These are phyloP conservation scores for Stenurella melanura DNA, from an alignment of 2,888 invertebrate genomes.

Conservation along the genomic window DNA sequence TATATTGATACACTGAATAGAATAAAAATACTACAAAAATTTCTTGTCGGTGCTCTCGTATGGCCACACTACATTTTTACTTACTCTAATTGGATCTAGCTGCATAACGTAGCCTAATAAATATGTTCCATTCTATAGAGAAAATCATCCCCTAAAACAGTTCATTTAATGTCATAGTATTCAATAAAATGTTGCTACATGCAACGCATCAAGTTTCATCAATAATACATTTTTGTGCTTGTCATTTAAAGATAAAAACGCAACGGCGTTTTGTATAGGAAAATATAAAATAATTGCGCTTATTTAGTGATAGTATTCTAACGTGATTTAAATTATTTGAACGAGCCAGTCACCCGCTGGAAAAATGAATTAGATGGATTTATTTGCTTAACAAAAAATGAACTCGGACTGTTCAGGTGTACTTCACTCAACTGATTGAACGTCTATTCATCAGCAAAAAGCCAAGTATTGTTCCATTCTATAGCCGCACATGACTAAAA, in stretches of 20 bases:
- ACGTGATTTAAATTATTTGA: conserved; percentile 26
- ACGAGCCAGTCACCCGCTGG: conserved; percentile 32
- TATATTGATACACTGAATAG: too few species aligned
- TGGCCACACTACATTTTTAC: too few species aligned
- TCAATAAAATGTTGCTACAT: too few species aligned
- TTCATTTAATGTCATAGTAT: background rate
- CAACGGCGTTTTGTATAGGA: background rate
- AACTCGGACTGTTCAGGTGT: conserved; percentile 44
- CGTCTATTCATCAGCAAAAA: conserved; percentile 48
- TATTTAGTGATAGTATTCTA: conserved; percentile 23
- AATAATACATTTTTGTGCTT: background rate
- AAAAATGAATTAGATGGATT: conserved; percentile 47
- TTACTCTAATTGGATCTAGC: too few species aligned
- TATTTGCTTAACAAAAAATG: conserved; percentile 47
- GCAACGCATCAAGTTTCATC: too few species aligned
- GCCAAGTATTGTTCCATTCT: conserved; percentile 48
- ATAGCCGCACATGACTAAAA: conserved; percentile 45
- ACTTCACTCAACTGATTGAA: conserved; percentile 47
- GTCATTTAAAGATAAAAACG: background rate
- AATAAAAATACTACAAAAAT: too few species aligned
- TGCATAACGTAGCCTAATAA: too few species aligned
- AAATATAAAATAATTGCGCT: conserved; percentile 8
- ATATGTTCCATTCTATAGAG: too few species aligned
- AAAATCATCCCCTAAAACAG: too few species aligned
- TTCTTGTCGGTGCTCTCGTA: too few species aligned